These are phyloP conservation scores for Amphibalanus amphitrite DNA, from an alignment of 1,140 invertebrate species.

Conservation along the genomic window DNA sequence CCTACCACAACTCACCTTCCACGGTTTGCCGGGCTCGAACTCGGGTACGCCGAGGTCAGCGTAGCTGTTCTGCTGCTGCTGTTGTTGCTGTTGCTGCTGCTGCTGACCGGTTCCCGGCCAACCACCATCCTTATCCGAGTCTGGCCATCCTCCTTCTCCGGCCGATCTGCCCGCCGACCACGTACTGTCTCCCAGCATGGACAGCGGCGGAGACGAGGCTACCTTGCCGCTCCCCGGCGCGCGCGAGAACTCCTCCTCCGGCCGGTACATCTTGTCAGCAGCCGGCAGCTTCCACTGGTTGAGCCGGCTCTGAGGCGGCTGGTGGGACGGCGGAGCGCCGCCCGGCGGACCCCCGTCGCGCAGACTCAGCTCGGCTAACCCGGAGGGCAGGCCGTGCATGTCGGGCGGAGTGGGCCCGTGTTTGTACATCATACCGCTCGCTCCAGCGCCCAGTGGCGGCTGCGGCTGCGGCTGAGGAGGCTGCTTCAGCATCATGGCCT, in stretches of 20 bases:
- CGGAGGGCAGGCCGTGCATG: conserved; percentile 16
- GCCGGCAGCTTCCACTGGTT: background rate
- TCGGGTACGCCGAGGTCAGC: conserved; percentile 54
- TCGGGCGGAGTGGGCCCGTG: conserved; percentile 10
- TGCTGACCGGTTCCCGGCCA: conserved; percentile 43
- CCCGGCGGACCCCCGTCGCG: conserved; percentile 4
- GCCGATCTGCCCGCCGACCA: background rate
- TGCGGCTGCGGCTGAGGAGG: conserved; percentile 26
- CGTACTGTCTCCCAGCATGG: conserved; percentile 1
- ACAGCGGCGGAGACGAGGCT: background rate
- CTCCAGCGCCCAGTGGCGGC: conserved; percentile 4
- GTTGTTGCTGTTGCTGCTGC: no score
- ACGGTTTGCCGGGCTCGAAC: conserved; percentile 94
- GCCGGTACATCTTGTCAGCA: background rate
- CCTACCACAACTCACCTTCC: conserved; percentile 73
- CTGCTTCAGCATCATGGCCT: conserved; percentile 62
- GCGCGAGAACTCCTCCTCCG: background rate
- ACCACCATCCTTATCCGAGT: conserved; percentile 28
- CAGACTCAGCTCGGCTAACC: conserved; percentile 14
- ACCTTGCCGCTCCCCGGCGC: background rate
- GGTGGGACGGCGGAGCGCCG: no score
- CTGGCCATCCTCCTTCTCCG: conserved; percentile 5
- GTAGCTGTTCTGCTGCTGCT: conserved; percentile 21
- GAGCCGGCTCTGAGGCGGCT: background rate
- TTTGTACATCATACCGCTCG: background rate